Base-by-base conservation (phyloP, 2,888 invertebrate genomes). In the Tenthredo distinguenda region DNA sequence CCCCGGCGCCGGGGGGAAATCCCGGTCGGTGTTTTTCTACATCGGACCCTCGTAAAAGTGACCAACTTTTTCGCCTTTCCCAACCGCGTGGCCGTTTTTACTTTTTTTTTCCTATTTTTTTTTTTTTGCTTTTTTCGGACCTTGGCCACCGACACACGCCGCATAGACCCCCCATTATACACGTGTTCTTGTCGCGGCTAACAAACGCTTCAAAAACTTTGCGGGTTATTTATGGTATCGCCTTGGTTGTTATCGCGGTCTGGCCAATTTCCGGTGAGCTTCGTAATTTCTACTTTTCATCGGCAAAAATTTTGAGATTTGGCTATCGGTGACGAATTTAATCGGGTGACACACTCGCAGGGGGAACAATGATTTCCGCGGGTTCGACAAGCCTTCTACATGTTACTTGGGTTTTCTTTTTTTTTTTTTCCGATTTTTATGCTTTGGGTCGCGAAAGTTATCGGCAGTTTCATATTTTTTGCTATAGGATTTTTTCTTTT, bases 31-130 rank as follows among this genome's bases (percentile, higher is more conserved):
- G 83, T 83, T 83, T 88, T 87, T 86, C 81, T 86, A 77, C 26
- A 18, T 71, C 31, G 85, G 43, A 76, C 79, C 85, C 86, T 87
- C 87, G 86, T 89, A 88, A 87, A 89, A 84, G 85, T 86, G 86
- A 86, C 84, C 86, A 87, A 87, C 86, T 87, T 86, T 85, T 89
- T 87, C 84, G 62, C 74, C 47, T 47, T 43, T 72, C 79, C 83
- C 83, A 83, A 83, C 68, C 68, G 47, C 68, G 65, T 71, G 68
- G 47, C 18, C 12, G 31, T 15, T n/a, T 68, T 47, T 68, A 71
- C 12, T 68, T 47, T 82, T 55, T 55, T 55, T 34, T 55, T 34
- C 0, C 26, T 37, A n/a, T 37, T 77, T 50, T 55, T 77, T 55
- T 34, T 72, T 72, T 72, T 72, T 40, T 71, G 4, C 79, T 79